These are phyloP conservation scores for Nannoperca australis DNA, from an alignment of 2,797 vertebrate species.

Conservation along the genomic window DNA sequence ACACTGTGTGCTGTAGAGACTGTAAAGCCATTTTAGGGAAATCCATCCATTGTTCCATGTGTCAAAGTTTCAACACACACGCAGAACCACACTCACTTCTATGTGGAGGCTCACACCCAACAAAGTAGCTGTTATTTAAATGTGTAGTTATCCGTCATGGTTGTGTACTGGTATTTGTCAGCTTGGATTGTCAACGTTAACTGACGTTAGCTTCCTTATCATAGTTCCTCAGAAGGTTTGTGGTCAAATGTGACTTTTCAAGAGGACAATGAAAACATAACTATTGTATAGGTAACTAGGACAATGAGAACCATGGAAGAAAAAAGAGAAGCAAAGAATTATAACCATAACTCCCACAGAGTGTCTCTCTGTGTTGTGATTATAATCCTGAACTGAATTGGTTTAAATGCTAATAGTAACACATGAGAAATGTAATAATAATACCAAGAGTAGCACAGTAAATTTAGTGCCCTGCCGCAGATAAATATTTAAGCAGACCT, in stretches of 20 bases:
- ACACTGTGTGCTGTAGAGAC: not conserved
- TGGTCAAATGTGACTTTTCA: constrained; percentile 46
- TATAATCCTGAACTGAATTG: not conserved
- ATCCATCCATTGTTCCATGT: not conserved
- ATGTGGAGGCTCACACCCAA: not conserved
- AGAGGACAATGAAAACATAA: constrained; percentile 31
- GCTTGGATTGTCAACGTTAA: constrained; percentile 41
- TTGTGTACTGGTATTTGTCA: constrained; percentile 16
- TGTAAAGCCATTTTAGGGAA: not conserved
- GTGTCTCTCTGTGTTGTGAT: constrained; percentile 18
- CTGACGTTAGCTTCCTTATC: constrained; percentile 53
- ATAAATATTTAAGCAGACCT: constrained; percentile 26
- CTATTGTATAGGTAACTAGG: not conserved
- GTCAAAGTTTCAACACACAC: constrained; percentile 12
- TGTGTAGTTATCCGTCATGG: constrained; percentile 10
- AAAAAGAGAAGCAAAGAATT: constrained; percentile 55
- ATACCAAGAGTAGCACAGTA: not conserved
- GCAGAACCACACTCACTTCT: not conserved
- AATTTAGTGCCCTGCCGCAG: constrained; percentile 10
- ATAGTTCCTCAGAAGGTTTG: constrained; percentile 71
- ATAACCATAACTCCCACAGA: constrained; percentile 18
- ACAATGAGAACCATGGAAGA: constrained; percentile 27
- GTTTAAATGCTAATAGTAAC: not conserved
- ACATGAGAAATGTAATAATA: not conserved
- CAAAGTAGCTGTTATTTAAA: constrained; percentile 16